Evolutionary conservation across 1,140 invertebrate genomes (phyloP).

Genomic region (Saccostrea cuccullata): DNA sequence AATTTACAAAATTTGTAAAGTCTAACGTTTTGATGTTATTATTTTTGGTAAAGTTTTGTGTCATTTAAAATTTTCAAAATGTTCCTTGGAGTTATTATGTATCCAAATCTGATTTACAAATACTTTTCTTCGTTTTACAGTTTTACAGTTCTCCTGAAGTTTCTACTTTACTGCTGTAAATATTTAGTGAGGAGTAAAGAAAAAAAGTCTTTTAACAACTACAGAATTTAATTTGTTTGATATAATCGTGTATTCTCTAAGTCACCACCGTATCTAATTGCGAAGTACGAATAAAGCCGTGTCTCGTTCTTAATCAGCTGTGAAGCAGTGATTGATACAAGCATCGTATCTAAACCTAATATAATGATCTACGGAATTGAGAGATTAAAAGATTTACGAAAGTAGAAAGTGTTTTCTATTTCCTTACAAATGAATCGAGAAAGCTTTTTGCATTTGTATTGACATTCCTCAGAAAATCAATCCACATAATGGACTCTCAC

Average conservation of each 20-base stretch:
- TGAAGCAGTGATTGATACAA: not conserved
- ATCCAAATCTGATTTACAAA: no score
- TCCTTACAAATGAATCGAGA: not conserved
- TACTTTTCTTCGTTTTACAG: no score
- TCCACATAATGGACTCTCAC: not conserved
- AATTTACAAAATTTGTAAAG: no score
- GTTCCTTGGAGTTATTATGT: no score
- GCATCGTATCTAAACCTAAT: not conserved
- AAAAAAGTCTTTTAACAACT: not conserved
- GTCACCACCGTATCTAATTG: not conserved
- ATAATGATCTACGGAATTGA: not conserved
- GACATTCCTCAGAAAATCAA: conserved; percentile 1
- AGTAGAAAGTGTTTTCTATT: not conserved
- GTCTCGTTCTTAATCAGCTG: not conserved
- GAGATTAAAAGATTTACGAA: conserved; percentile 14
- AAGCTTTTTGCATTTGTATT: conserved; percentile 3
- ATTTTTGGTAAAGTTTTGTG: no score
- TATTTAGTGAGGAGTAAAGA: not conserved
- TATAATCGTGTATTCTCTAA: not conserved
- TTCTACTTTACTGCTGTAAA: no score
- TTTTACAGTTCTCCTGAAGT: no score
- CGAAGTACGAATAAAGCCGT: not conserved
- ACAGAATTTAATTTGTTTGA: no score
- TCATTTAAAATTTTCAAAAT: no score
- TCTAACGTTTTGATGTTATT: no score